Evolutionary conservation across 2,888 invertebrate genomes (phyloP).

Genomic region (Eugnorisma glareosa): DNA sequence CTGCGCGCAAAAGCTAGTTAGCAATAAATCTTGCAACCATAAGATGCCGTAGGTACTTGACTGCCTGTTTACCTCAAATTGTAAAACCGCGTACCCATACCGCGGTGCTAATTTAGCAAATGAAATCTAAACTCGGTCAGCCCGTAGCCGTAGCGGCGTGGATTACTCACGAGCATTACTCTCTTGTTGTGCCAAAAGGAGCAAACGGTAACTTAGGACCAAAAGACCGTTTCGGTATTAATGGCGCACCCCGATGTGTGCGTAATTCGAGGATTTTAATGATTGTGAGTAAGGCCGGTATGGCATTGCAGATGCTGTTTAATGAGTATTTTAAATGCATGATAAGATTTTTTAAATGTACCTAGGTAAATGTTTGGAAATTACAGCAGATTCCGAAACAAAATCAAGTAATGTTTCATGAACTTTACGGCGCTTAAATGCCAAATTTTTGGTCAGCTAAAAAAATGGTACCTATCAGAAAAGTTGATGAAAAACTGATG

Average conservation of each 20-base stretch:
- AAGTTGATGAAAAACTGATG: too few species aligned
- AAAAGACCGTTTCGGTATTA: constrained; percentile 62
- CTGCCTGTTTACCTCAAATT: constrained; percentile 41
- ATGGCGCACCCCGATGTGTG: constrained; percentile 52
- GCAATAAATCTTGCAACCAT: constrained; percentile 21
- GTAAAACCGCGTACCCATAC: constrained; percentile 42
- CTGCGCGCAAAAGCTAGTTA: not conserved
- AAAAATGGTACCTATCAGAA: not conserved
- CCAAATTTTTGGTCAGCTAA: not conserved
- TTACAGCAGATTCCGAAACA: not conserved
- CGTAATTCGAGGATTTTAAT: constrained; percentile 48
- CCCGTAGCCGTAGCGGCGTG: constrained; percentile 49
- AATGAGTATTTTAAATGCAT: constrained; percentile 1
- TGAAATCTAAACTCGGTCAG: constrained; percentile 70
- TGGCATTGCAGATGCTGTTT: constrained; percentile 1
- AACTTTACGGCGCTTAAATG: too few species aligned
- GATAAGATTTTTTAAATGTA: not conserved
- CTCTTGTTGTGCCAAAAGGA: constrained; percentile 58
- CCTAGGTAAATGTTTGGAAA: not conserved
- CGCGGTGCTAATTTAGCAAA: constrained; percentile 64
- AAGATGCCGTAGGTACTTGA: not conserved
- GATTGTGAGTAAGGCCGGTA: constrained; percentile 17
- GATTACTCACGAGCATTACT: constrained; percentile 66
- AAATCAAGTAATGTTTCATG: not conserved
- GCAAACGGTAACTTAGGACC: constrained; percentile 57